phyloP scores from a whole-genome alignment of 2,797 vertebrate species.

The Argyrosomus regius region DNA sequence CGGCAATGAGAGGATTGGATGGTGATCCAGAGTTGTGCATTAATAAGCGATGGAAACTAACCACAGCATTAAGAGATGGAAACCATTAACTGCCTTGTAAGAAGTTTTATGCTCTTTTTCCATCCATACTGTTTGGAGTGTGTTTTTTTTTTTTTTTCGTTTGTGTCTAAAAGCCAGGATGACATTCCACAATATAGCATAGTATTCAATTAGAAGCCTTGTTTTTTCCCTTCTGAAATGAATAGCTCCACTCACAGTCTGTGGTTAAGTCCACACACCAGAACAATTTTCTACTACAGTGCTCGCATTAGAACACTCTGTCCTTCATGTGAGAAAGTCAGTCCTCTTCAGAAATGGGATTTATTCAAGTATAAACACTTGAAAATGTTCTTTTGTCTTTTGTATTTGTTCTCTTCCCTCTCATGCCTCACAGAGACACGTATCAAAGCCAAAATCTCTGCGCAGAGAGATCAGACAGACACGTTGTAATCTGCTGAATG shows the following conservation, averaged over 20 bases:
- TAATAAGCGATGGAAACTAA: slow-evolving; percentile 84
- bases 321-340: slow-evolving; percentile 32
- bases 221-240: slow-evolving; percentile 71
- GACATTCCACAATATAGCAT: slow-evolving; percentile 78
- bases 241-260: slow-evolving; percentile 74
- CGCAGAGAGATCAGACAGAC: neutral
- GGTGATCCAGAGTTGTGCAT: slow-evolving; percentile 71
- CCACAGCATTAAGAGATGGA: slow-evolving; percentile 84
- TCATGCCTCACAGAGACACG: neutral
- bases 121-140: slow-evolving; percentile 63
- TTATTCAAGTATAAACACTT: slow-evolving; percentile 4
- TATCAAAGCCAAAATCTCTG: neutral
- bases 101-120: slow-evolving; percentile 82
- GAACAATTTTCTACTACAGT: slow-evolving; percentile 77
- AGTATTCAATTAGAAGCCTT: slow-evolving; percentile 79
- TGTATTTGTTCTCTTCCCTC: neutral
- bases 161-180: slow-evolving; percentile 72
- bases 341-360: slow-evolving; percentile 20
- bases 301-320: slow-evolving; percentile 70
- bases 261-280: slow-evolving; percentile 76
- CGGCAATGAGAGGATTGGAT: slow-evolving; percentile 51
- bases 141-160: slow-evolving; percentile 42
- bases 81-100: slow-evolving; percentile 83
- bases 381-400: neutral
- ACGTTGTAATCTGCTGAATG: slow-evolving; percentile 16